These are phyloP conservation scores for Drosophila orosa DNA, from an alignment of 1,140 invertebrate genomes.

Conservation along the genomic window DNA sequence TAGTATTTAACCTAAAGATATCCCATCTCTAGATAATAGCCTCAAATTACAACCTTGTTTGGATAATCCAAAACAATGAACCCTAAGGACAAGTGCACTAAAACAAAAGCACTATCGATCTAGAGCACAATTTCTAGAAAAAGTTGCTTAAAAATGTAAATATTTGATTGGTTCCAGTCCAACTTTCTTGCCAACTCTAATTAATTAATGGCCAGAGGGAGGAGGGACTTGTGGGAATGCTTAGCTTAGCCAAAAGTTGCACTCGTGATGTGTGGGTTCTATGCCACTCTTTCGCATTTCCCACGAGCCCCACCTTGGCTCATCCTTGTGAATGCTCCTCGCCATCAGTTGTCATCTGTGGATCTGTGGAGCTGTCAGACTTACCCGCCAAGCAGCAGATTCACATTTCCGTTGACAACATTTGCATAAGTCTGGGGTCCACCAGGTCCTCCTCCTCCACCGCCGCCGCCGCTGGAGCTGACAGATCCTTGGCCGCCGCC, in stretches of 20 bases:
- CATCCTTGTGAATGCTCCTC: slow-evolving; percentile 1
- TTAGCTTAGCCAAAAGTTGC: slow-evolving; percentile 27
- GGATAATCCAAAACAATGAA: not conserved
- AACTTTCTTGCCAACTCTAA: slow-evolving; percentile 23
- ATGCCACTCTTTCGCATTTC: slow-evolving; percentile 33
- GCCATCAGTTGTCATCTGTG: slow-evolving; percentile 24
- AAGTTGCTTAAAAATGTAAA: slow-evolving; percentile 5
- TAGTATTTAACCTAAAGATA: not conserved
- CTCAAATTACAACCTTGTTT: not conserved
- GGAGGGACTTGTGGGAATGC: slow-evolving; percentile 13
- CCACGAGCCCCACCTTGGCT: slow-evolving; percentile 25
- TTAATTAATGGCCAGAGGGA: slow-evolving; percentile 38
- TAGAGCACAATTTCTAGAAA: not conserved
- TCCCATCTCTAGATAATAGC: too few species aligned
- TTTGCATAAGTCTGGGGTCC: slow-evolving; percentile 75
- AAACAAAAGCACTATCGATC: not conserved
- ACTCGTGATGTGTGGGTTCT: slow-evolving; percentile 8
- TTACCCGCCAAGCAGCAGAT: slow-evolving; percentile 87
- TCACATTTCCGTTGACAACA: slow-evolving; percentile 86
- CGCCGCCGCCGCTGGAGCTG: slow-evolving; percentile 30
- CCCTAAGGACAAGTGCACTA: not conserved
- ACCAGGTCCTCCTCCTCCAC: slow-evolving; percentile 33
- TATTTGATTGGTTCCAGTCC: slow-evolving; percentile 8
- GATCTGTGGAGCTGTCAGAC: slow-evolving; percentile 37
- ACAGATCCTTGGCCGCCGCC: slow-evolving; percentile 49